Base-by-base conservation (phyloP, 30 jellyfish, hydroid and myxozoan species). In the Rhopilema esculentum region DNA sequence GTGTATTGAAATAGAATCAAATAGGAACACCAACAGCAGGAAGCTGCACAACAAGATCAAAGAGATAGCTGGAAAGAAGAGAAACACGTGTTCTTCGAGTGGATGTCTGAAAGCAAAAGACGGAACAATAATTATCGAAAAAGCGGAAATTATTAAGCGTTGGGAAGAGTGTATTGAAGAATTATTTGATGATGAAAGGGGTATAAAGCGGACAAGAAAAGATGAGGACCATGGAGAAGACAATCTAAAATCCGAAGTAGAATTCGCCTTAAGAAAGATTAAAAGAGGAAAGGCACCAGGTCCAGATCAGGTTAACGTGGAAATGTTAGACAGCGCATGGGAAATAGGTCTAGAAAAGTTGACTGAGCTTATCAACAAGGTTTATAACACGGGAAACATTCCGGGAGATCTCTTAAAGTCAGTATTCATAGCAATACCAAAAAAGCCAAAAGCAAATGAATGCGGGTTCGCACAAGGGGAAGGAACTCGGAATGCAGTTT, bases 261-360 rank as follows among this genome's bases (percentile, higher is more conserved):
- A 19, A 70, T 20, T 20, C 30, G 20, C 73, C 25, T 8, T 63
- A 17, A 17, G 20, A 30, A 63, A 30, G 25, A 73, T 73, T 67
- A 73, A 73, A 50, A 16, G 69, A 32, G 27, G 69, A 32, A 77
- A 77, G 51, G 79, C 77, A 77, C 57, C 49, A 48, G 81, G 88
- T 4, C 62, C 68, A 27, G 67, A 30, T 31, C 57, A 62, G 21
- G 77, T 53, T 27, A 32, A 16, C 29, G 79, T 77, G 22, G 88
- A 77, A 62, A 52, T 77, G 88, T 19, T 28, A 27, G 2, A 77
- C 53, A 27, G 21, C 9, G 80, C 88, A 26, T 49, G 80, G 1
- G 53, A 50, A 19, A n/a, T 50, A n/a, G 79, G 27, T 15, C 22
- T 77, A 77, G 25, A 8, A 17, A 49, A 49, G 79, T 20, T 50